Evolutionary conservation across 2,113 vertebrate species (phyloP).

Genomic region (Leptobrachium ailaonicum): DNA sequence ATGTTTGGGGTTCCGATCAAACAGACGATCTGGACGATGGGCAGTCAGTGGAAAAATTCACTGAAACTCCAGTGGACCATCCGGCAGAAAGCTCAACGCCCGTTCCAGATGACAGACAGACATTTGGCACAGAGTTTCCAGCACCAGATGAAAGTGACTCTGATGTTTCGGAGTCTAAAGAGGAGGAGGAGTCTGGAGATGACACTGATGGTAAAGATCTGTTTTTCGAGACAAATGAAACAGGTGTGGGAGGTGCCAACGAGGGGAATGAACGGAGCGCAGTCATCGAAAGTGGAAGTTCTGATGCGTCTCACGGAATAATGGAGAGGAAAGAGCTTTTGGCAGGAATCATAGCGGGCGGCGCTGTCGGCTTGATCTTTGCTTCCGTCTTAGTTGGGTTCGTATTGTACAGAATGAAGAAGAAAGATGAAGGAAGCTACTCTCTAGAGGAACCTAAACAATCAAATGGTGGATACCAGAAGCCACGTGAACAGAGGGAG

Average conservation of each 20-base stretch:
- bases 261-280: background rate
- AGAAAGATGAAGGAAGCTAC: slow-evolving; percentile 76
- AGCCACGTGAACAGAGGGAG: slow-evolving; percentile 72
- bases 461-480: slow-evolving; percentile 72
- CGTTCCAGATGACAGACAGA: background rate
- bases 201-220: background rate
- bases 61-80: background rate
- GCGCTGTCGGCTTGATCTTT: slow-evolving; percentile 71
- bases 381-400: slow-evolving; percentile 72
- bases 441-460: slow-evolving; percentile 71
- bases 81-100: background rate
- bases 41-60: background rate
- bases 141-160: slow-evolving; percentile 1
- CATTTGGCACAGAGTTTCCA: background rate
- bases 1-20: background rate
- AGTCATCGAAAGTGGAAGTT: slow-evolving; percentile 50
- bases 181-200: slow-evolving; percentile 1
- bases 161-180: slow-evolving; percentile 11
- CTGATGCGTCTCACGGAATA: slow-evolving; percentile 64
- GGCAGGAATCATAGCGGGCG: slow-evolving; percentile 79
- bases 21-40: background rate
- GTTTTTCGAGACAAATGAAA: background rate
- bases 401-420: slow-evolving; percentile 83
- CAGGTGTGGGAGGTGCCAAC: background rate
- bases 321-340: slow-evolving; percentile 77